These are phyloP conservation scores for Bagarius yarrelli DNA, from an alignment of 2,113 vertebrate species.

Conservation along the genomic window DNA sequence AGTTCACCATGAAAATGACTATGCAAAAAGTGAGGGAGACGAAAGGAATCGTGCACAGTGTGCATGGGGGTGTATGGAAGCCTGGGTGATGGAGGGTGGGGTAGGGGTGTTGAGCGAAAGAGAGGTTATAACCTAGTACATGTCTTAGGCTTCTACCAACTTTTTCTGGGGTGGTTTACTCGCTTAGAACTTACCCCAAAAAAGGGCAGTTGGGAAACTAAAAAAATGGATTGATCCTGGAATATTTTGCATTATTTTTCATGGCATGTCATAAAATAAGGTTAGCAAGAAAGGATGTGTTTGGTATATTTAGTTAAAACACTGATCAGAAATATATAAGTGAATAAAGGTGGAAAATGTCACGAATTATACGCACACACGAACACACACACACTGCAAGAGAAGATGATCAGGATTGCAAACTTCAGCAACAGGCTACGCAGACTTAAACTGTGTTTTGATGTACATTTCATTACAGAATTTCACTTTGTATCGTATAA, in stretches of 20 bases:
- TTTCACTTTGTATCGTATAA: not conserved
- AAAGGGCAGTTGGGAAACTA: not conserved
- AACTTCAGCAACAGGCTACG: not conserved
- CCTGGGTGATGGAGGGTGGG: too few relatives aligned
- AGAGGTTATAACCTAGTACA: not conserved
- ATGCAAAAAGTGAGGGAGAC: constrained; percentile 26
- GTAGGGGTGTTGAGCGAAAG: not conserved
- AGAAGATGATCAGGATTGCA: not conserved
- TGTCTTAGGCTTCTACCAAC: not conserved
- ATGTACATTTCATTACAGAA: not conserved
- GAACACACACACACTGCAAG: not conserved
- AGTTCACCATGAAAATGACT: constrained; percentile 33
- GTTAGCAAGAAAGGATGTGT: too few relatives aligned
- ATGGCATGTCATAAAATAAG: not conserved
- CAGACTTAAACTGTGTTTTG: not conserved
- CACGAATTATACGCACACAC: not conserved
- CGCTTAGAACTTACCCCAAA: not conserved
- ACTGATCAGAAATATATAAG: not conserved
- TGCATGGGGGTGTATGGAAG: not conserved
- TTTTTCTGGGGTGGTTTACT: constrained; percentile 20
- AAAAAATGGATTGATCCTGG: too few relatives aligned
- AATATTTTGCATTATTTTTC: not conserved
- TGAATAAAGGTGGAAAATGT: not conserved
- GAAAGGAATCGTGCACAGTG: not conserved
- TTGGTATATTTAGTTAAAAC: not conserved